phyloP scores from a whole-genome alignment of 2,888 invertebrate species.

The Spisula subtruncata region DNA sequence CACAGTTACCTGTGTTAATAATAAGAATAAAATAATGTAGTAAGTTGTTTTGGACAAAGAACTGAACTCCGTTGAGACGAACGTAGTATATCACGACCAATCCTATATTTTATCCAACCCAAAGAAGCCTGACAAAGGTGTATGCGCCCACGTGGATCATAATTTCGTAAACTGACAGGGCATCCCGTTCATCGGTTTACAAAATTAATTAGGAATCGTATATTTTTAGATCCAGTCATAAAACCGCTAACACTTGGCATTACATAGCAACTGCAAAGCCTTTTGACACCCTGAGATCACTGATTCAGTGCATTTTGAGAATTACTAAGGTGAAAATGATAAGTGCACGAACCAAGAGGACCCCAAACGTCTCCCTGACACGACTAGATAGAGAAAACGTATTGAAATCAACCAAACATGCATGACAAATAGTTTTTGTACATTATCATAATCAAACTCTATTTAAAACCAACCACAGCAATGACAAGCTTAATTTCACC shows the following conservation, averaged over 20 bases:
- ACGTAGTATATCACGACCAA: background rate
- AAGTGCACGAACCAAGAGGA: background rate
- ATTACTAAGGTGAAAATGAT: background rate
- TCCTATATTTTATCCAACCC: background rate
- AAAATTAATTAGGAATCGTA: slow-evolving; percentile 1
- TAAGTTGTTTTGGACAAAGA: background rate
- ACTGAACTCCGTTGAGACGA: background rate
- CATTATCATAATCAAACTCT: slow-evolving; percentile 9
- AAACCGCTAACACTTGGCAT: background rate
- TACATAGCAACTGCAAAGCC: slow-evolving; percentile 13
- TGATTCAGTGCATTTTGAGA: background rate
- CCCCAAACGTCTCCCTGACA: background rate
- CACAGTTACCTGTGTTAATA: too few relatives aligned
- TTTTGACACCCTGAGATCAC: background rate
- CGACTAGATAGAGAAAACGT: background rate
- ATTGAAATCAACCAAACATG: slow-evolving; percentile 12
- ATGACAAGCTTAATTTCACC: slow-evolving; percentile 28
- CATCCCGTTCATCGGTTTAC: background rate
- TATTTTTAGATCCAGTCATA: background rate
- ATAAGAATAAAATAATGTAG: too few relatives aligned
- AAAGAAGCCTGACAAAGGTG: background rate
- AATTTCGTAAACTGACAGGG: background rate
- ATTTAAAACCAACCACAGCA: slow-evolving; percentile 10
- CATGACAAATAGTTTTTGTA: slow-evolving; percentile 8
- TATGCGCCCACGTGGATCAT: background rate